These are phyloP conservation scores for Pristionchus exspectatus DNA, from an alignment of 2,888 invertebrate genomes.

Conservation along the genomic window DNA sequence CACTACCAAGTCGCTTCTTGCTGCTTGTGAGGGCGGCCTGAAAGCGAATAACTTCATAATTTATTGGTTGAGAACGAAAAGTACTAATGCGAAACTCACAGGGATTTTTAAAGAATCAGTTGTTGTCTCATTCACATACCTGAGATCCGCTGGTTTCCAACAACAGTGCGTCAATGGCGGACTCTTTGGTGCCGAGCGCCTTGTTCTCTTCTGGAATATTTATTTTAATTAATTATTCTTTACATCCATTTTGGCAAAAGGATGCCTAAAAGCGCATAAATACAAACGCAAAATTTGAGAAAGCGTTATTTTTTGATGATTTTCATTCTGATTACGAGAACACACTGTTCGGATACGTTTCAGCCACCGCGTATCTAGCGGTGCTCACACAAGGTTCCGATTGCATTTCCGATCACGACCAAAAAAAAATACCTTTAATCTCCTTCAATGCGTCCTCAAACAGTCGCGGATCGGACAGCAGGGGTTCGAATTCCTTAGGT, in stretches of 20 bases:
- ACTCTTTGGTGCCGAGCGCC: not conserved
- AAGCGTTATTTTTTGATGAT: too few relatives aligned
- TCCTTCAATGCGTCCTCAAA: slow-evolving; percentile 48
- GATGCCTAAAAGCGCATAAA: too few relatives aligned
- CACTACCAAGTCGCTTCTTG: not conserved
- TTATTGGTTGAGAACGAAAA: not conserved
- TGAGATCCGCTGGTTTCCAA: not conserved
- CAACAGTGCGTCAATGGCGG: not conserved
- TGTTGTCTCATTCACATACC: not conserved
- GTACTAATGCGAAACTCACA: too few relatives aligned
- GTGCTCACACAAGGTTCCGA: too few relatives aligned
- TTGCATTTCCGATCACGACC: too few relatives aligned
- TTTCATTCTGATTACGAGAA: too few relatives aligned
- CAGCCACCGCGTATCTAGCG: too few relatives aligned
- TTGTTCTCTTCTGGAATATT: slow-evolving; percentile 10
- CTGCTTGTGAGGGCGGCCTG: not conserved
- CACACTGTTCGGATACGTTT: too few relatives aligned
- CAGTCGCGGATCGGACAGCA: slow-evolving; percentile 20
- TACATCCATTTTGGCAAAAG: not conserved
- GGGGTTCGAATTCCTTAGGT: slow-evolving; percentile 46
- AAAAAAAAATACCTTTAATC: slow-evolving; percentile 14
- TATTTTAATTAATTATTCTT: too few relatives aligned
- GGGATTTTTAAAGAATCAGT: too few relatives aligned
- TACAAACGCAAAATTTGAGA: too few relatives aligned
- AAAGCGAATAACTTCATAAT: not conserved